Evolutionary conservation across 2,113 vertebrate genomes (phyloP).

Genomic region (Siniperca chuatsi): DNA sequence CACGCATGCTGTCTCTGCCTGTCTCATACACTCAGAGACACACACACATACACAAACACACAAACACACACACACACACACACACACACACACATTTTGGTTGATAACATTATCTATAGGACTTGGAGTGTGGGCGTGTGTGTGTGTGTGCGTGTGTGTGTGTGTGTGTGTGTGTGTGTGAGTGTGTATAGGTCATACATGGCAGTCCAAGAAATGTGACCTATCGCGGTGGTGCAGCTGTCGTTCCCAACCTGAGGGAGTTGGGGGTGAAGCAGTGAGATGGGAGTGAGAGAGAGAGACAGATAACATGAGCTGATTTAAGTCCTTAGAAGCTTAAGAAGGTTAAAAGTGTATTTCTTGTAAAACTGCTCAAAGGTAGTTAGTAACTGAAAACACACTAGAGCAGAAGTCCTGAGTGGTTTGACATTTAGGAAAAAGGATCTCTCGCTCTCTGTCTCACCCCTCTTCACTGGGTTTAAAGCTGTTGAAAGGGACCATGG

Average conservation of each 20-base stretch:
- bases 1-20: conserved; percentile 42
- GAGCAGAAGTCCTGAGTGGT: conserved; percentile 23
- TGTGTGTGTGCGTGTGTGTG: not conserved
- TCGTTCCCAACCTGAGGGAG: conserved; percentile 68
- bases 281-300: conserved; percentile 14
- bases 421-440: conserved; percentile 58
- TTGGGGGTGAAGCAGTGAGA: conserved; percentile 36
- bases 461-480: conserved; percentile 40
- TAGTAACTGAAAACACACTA: not conserved
- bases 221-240: conserved; percentile 81
- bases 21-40: conserved; percentile 7
- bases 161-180: conserved; percentile 27
- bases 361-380: not conserved
- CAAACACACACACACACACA: not conserved
- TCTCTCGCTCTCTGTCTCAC: conserved; percentile 9
- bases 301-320: conserved; percentile 43
- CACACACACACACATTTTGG: conserved; percentile 15
- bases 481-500: conserved; percentile 57
- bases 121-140: conserved; percentile 19
- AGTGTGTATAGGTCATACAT: conserved; percentile 58
- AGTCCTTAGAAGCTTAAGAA: conserved; percentile 21
- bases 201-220: conserved; percentile 74
- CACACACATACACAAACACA: not conserved
- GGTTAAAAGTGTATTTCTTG: conserved; percentile 15
- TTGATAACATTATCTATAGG: conserved; percentile 65